Conservation (phyloP, 2,797 vertebrate genomes). For the Gymnoscopelus braueri region DNA sequence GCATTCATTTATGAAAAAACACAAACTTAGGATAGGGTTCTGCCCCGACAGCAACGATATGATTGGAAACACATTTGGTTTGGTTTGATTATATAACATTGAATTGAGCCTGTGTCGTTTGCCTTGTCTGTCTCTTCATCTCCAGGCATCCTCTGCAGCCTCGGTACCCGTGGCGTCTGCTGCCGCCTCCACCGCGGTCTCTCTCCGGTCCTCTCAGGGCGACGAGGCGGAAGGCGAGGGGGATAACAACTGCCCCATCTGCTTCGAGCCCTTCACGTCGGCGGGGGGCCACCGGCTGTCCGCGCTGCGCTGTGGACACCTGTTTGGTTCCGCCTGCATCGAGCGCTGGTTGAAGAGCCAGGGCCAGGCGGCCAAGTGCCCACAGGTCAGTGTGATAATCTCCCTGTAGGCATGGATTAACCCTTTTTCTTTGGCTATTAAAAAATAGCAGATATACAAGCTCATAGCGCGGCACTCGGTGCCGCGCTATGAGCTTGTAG, state of each 20-base stretch:
- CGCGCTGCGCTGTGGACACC: conserved; percentile 91
- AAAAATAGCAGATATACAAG: no score
- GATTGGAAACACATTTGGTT: no score
- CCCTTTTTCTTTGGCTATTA: no score
- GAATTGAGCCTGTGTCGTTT: background rate
- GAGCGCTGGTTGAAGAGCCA: conserved; percentile 91
- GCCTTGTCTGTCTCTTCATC: background rate
- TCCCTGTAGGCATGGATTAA: background rate
- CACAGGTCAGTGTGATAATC: conserved; percentile 84
- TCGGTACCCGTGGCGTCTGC: background rate
- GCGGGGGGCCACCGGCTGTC: conserved; percentile 92
- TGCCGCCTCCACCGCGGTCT: background rate
- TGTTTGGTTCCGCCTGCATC: conserved; percentile 94
- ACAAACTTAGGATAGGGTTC: no score
- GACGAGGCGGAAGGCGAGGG: conserved; percentile 83
- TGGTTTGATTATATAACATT: background rate
- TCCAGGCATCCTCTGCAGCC: conserved; percentile 17
- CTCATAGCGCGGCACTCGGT: no score
- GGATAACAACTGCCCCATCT: conserved; percentile 90
- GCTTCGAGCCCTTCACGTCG: conserved; percentile 94
- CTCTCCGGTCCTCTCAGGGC: conserved; percentile 42
- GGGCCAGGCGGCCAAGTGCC: conserved; percentile 88
- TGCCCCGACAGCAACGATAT: no score
- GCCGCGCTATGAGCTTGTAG: no score
- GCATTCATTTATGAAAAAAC: no score